These are phyloP conservation scores for Actias luna DNA, from an alignment of 2,888 invertebrate genomes.

Conservation along the genomic window DNA sequence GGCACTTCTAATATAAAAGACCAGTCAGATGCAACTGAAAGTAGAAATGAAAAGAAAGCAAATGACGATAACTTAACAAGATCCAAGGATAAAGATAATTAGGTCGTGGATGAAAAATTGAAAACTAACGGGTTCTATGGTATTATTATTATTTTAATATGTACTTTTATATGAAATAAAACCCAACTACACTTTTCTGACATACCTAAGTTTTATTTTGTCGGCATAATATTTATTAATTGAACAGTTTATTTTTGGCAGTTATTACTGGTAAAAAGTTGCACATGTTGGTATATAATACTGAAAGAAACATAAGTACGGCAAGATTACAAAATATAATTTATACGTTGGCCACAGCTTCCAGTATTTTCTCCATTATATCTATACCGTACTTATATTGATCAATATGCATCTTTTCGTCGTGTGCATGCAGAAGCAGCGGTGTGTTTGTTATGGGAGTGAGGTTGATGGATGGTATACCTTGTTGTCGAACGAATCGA, in stretches of 20 bases:
- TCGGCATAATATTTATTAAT: too few species aligned
- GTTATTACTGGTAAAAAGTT: neutral
- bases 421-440: slow-evolving; percentile 89
- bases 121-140: neutral
- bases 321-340: neutral
- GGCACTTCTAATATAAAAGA: neutral
- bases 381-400: slow-evolving; percentile 88
- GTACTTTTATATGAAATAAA: neutral
- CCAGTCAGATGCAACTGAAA: neutral
- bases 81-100: neutral
- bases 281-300: too few species aligned
- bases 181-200: neutral
- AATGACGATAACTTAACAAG: neutral
- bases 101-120: neutral
- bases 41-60: neutral
- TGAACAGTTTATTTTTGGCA: too few species aligned
- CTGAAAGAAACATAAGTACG: neutral
- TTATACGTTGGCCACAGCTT: slow-evolving; percentile 81
- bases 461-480: slow-evolving; percentile 90
- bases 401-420: slow-evolving; percentile 89
- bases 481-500: slow-evolving; percentile 87
- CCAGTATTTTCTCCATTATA: slow-evolving; percentile 86
- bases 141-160: too few species aligned
- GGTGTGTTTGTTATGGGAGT: slow-evolving; percentile 91
- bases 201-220: neutral